Conservation (phyloP, 2,888 invertebrate species). For the Noctua fimbriata region DNA sequence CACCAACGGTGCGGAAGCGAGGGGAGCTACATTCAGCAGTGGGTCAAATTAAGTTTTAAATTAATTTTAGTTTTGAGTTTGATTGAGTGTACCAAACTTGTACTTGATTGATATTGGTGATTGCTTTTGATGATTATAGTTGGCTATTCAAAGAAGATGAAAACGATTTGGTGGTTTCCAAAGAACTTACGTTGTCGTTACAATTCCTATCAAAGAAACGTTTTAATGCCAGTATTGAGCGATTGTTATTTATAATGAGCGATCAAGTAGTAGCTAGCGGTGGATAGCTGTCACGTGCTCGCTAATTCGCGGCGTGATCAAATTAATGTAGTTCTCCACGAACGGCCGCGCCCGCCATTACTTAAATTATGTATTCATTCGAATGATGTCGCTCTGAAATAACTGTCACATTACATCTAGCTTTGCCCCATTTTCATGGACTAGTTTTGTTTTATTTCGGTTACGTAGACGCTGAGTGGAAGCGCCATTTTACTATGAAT, state of each 20-base stretch:
- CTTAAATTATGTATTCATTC: slow-evolving; percentile 54
- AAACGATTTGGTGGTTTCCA: not conserved
- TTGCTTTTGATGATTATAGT: not conserved
- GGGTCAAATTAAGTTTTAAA: slow-evolving; percentile 6
- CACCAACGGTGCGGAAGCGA: not conserved
- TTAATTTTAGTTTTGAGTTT: slow-evolving; percentile 6
- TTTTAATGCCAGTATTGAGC: not conserved
- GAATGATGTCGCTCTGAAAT: slow-evolving; percentile 43
- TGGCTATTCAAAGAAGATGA: not conserved
- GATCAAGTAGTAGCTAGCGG: not conserved
- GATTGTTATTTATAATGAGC: not conserved
- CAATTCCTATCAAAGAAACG: not conserved
- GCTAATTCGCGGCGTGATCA: slow-evolving; percentile 29
- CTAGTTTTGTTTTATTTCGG: slow-evolving; percentile 55
- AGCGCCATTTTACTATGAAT: slow-evolving; percentile 23
- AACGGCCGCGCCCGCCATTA: slow-evolving; percentile 55
- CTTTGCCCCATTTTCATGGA: slow-evolving; percentile 36
- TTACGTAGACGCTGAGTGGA: slow-evolving; percentile 8
- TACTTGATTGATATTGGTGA: not conserved
- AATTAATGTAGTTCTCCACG: slow-evolving; percentile 34
- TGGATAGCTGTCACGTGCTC: not conserved
- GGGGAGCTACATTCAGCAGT: not conserved
- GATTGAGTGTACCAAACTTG: not conserved
- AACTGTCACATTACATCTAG: slow-evolving; percentile 45
- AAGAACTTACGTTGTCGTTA: no score